phyloP scores from a whole-genome alignment of 1,140 invertebrate genomes.

The Platorchestia sp. region DNA sequence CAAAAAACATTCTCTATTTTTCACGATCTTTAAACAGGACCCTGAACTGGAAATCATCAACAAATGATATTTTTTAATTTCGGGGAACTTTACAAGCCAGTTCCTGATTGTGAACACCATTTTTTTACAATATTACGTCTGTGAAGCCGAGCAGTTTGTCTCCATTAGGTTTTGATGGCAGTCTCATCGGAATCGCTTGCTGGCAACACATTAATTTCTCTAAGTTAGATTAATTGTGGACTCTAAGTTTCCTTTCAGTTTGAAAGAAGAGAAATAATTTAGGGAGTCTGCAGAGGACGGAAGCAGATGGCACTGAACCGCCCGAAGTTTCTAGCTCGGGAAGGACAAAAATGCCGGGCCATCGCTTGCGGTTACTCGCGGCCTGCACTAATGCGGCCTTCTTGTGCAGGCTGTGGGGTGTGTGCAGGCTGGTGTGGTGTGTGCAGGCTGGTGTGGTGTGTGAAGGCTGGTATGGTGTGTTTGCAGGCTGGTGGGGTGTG shows the following conservation, averaged over 20 bases:
- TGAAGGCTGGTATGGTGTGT: too few species aligned
- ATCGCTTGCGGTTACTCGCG: not conserved
- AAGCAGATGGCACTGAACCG: not conserved
- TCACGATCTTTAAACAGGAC: too few species aligned
- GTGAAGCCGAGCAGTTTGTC: not conserved
- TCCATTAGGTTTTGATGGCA: not conserved
- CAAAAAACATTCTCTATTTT: too few species aligned
- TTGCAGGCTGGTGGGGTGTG: too few species aligned
- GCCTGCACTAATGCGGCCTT: not conserved
- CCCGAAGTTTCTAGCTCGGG: not conserved
- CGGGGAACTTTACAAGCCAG: not conserved
- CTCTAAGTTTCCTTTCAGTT: not conserved
- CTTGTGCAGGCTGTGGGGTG: too few species aligned
- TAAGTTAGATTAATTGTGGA: slow-evolving; percentile 10
- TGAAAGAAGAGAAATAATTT: not conserved
- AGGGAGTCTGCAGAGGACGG: not conserved
- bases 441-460: too few species aligned
- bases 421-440: too few species aligned
- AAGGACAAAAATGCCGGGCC: not conserved
- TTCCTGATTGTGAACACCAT: not conserved
- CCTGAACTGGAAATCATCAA: too few species aligned
- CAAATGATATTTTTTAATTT: not conserved
- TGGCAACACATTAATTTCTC: not conserved
- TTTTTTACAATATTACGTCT: not conserved
- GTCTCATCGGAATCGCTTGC: not conserved